phyloP scores from a whole-genome alignment of 2,797 vertebrate genomes.

The Epinephelus coioides region DNA sequence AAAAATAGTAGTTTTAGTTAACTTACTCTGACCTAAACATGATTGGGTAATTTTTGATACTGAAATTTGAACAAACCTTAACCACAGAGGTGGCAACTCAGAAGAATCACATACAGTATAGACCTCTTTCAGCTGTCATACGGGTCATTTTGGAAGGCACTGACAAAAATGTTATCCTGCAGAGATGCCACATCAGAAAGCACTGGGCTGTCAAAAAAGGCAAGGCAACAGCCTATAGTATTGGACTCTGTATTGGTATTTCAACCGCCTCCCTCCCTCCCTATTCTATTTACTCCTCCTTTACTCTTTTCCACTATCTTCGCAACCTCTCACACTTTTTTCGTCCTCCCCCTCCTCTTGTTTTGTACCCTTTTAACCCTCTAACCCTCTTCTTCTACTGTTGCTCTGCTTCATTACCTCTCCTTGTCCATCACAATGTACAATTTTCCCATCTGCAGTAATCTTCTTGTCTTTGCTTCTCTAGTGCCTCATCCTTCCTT shows the following conservation, averaged over 20 bases:
- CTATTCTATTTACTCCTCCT: constrained; percentile 7
- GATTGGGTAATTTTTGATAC: not conserved
- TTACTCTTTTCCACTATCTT: not conserved
- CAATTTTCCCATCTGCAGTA: constrained; percentile 15
- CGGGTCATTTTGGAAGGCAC: not conserved
- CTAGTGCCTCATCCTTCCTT: not conserved
- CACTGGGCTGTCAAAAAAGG: not conserved
- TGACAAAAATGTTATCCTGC: not conserved
- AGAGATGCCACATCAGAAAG: not conserved
- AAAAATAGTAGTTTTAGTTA: too few relatives aligned
- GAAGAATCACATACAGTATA: not conserved
- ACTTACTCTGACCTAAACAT: not conserved
- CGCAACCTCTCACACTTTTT: not conserved
- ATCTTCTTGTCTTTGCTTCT: constrained; percentile 5
- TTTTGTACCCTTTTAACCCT: constrained; percentile 23
- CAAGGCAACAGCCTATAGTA: not conserved
- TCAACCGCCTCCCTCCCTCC: not conserved
- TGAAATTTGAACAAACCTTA: not conserved
- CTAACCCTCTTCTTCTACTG: constrained; percentile 13
- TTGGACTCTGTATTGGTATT: constrained; percentile 11
- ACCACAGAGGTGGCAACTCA: not conserved
- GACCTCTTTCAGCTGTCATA: not conserved
- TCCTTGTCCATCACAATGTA: constrained; percentile 33
- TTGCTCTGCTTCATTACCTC: constrained; percentile 47
- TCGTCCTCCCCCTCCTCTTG: not conserved